A percentile compares a stretch with the other conserved stretches of the same genome.
phyloP scores from a whole-genome alignment of 2,113 vertebrate species.

The Xenotilapia caudafasciata region DNA sequence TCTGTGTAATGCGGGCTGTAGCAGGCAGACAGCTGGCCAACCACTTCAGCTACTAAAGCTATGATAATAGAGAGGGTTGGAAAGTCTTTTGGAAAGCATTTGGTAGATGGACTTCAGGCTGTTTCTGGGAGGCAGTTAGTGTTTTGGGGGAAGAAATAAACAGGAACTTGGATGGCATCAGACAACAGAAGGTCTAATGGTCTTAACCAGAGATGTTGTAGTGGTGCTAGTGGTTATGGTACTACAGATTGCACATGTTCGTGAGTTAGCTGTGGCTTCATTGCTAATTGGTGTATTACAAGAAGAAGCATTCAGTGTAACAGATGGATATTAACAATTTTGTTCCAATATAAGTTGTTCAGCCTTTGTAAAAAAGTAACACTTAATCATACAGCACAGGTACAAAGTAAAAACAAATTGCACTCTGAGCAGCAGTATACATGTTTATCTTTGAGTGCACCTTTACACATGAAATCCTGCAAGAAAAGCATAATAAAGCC shows the following conservation, averaged over 20 bases:
- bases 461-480: neutral
- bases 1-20: conserved; percentile 52
- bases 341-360: conserved; percentile 21
- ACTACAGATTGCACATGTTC: conserved; percentile 39
- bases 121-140: conserved; percentile 47
- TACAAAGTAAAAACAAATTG: neutral
- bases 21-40: conserved; percentile 53
- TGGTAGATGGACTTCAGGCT: conserved; percentile 49
- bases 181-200: conserved; percentile 65
- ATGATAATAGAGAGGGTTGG: conserved; percentile 37
- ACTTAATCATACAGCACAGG: neutral
- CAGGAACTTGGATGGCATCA: conserved; percentile 51
- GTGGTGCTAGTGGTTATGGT: conserved; percentile 42
- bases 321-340: conserved; percentile 53
- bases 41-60: conserved; percentile 42
- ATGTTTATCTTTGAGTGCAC: neutral
- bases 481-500: neutral
- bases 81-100: conserved; percentile 39
- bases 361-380: neutral
- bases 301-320: conserved; percentile 28
- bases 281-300: conserved; percentile 48
- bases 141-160: conserved; percentile 45
- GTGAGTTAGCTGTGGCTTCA: conserved; percentile 27
- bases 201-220: conserved; percentile 55
- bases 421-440: neutral